Conservation (phyloP, 2,888 invertebrate genomes). For the Calameuta idolon region DNA sequence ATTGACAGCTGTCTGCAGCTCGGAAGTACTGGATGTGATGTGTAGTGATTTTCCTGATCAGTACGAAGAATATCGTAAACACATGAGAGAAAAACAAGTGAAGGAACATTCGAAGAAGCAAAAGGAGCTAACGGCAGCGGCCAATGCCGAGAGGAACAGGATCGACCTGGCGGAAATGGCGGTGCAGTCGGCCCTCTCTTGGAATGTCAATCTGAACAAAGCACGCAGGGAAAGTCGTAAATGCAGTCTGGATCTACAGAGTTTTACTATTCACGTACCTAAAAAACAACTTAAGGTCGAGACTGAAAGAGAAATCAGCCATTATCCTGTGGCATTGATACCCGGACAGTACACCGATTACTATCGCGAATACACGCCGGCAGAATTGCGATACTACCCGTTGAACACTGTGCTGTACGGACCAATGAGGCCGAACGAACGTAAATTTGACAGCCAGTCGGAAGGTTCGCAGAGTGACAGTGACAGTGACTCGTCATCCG, state of each 20-base stretch:
- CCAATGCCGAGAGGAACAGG: slow-evolving; percentile 69
- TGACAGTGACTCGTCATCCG: slow-evolving; percentile 66
- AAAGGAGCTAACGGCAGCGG: slow-evolving; percentile 73
- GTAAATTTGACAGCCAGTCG: slow-evolving; percentile 68
- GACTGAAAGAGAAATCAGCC: slow-evolving; percentile 71
- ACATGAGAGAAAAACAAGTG: slow-evolving; percentile 77
- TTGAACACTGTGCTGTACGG: slow-evolving; percentile 88
- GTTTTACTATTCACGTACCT: slow-evolving; percentile 86
- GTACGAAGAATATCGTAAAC: slow-evolving; percentile 89
- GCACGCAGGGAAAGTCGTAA: slow-evolving; percentile 80
- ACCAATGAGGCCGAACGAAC: slow-evolving; percentile 68
- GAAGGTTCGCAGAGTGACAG: slow-evolving; percentile 70
- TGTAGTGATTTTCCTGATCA: slow-evolving; percentile 94
- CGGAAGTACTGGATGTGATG: slow-evolving; percentile 96
- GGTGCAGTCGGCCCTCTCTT: slow-evolving; percentile 86
- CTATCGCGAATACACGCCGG: slow-evolving; percentile 82
- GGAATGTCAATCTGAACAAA: slow-evolving; percentile 89
- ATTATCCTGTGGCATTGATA: slow-evolving; percentile 93
- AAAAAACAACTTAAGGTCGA: slow-evolving; percentile 69
- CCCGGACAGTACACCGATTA: slow-evolving; percentile 96
- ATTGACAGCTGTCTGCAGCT: slow-evolving; percentile 89
- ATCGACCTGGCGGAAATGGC: slow-evolving; percentile 85
- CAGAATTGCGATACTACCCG: slow-evolving; percentile 92
- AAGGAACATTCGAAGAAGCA: slow-evolving; percentile 78
- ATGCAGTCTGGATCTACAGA: slow-evolving; percentile 93